Conservation (phyloP, 2,888 invertebrate genomes). For the Agapostemon virescens region DNA sequence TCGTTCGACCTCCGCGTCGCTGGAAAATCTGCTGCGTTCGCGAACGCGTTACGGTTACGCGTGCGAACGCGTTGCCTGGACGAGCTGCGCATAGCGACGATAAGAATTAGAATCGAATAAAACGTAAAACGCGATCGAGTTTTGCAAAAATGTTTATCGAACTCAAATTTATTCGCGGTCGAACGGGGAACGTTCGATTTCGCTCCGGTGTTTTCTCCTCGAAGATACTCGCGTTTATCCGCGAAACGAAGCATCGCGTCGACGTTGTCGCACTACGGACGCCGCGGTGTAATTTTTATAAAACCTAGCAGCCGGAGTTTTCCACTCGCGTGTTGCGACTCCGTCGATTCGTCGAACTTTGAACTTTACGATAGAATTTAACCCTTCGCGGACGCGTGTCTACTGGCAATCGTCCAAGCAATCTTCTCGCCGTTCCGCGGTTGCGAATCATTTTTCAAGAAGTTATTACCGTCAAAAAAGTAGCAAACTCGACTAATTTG, state of each 20-base stretch:
- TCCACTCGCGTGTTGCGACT: not conserved
- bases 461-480: no score
- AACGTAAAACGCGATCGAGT: not conserved
- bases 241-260: not conserved
- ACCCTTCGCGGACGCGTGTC: no score
- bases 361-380: not conserved
- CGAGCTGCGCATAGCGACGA: not conserved
- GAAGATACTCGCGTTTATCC: not conserved
- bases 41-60: not conserved
- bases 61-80: not conserved
- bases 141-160: conserved; percentile 1
- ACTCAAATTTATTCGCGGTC: not conserved
- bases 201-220: not conserved
- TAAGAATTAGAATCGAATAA: conserved; percentile 5
- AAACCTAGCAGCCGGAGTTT: not conserved
- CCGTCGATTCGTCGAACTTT: not conserved
- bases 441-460: no score
- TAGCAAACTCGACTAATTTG: no score
- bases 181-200: not conserved
- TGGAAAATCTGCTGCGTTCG: not conserved
- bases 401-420: no score
- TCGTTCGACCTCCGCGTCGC: not conserved
- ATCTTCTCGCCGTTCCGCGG: no score
- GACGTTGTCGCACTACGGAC: not conserved
- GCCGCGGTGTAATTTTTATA: not conserved